These are phyloP conservation scores for Porites divaricata DNA, from an alignment of 92 coral and sea anemone species.

Conservation along the genomic window DNA sequence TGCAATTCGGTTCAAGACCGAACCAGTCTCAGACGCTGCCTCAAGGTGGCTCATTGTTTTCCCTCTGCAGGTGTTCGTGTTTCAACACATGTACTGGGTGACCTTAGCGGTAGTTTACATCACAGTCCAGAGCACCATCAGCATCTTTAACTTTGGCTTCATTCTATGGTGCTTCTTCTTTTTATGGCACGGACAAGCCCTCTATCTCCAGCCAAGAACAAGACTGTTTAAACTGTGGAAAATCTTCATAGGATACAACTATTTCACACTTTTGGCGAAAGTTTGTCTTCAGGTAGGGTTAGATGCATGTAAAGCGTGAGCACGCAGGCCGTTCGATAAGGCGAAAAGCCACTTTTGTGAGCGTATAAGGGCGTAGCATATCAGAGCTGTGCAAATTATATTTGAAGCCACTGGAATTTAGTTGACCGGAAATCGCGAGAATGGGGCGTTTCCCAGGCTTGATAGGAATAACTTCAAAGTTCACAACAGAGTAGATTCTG, in stretches of 20 bases:
- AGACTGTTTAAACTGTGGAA: constrained; percentile 91
- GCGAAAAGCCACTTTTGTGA: no score
- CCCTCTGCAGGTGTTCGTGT: constrained; percentile 71
- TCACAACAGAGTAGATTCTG: no score
- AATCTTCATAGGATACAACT: constrained; percentile 93
- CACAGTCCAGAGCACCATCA: constrained; percentile 97
- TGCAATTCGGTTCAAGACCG: no score
- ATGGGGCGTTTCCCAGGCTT: no score
- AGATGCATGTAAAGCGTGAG: not conserved
- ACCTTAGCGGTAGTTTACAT: constrained; percentile 97
- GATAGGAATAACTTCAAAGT: no score
- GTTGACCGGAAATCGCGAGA: no score
- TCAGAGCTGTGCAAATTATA: no score
- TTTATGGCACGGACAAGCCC: constrained; percentile 99
- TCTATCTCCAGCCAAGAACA: constrained; percentile 86
- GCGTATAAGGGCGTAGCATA: no score
- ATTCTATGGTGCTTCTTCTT: constrained; percentile 97
- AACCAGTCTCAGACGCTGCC: no score
- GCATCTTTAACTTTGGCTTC: constrained; percentile 98
- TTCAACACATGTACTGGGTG: constrained; percentile 98
- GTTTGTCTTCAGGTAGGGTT: constrained; percentile 92
- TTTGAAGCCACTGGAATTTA: no score
- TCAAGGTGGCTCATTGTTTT: not conserved
- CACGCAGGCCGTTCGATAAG: no score
- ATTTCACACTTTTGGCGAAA: constrained; percentile 88